Conservation (phyloP, 2,113 vertebrate genomes). For the Podarcis muralis region DNA sequence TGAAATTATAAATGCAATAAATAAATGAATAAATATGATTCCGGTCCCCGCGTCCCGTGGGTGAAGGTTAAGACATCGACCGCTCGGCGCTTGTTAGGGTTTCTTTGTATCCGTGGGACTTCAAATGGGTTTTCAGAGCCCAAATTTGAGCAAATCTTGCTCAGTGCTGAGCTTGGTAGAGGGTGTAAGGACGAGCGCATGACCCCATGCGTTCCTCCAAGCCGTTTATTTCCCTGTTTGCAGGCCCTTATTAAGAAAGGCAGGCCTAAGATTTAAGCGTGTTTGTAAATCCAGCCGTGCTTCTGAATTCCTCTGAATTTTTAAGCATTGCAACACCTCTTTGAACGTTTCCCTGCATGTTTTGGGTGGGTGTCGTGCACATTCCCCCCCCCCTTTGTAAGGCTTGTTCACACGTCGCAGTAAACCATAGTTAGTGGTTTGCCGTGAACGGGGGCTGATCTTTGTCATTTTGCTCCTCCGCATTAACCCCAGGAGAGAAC, state of each 20-base stretch:
- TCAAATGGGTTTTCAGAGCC: not conserved
- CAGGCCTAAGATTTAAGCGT: not conserved
- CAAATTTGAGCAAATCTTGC: not conserved
- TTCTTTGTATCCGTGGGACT: not conserved
- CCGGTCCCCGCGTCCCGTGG: not conserved
- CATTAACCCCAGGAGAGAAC: too few relatives aligned
- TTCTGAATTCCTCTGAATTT: not conserved
- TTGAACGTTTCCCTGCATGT: not conserved
- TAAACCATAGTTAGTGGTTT: too few relatives aligned
- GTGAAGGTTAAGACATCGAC: not conserved
- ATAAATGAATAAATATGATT: not conserved
- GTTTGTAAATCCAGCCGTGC: not conserved
- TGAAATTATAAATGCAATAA: not conserved
- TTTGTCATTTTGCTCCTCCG: too few relatives aligned
- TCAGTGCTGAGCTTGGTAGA: not conserved
- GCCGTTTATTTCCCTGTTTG: too few relatives aligned
- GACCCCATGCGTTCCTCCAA: not conserved
- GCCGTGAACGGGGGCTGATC: too few relatives aligned
- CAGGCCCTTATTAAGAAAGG: not conserved
- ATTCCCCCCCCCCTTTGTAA: not conserved
- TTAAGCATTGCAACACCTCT: not conserved
- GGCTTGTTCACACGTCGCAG: not conserved
- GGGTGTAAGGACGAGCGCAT: not conserved
- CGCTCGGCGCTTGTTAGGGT: not conserved
- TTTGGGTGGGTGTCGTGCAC: rapidly evolving